Conservation (phyloP, 2,888 invertebrate genomes). For the Vandiemenella viatica region DNA sequence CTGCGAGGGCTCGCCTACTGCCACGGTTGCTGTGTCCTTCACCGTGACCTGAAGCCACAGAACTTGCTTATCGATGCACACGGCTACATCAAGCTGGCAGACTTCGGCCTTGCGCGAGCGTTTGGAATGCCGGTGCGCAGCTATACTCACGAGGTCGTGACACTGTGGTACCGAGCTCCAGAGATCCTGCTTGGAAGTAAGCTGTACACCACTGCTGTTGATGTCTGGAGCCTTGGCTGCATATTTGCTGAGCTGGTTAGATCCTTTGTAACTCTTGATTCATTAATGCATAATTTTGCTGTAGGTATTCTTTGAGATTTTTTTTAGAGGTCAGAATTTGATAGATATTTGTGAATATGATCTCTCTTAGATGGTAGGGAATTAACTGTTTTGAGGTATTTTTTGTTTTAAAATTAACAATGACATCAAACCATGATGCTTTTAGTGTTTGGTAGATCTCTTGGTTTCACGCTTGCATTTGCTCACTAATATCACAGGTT, state of each 20-base stretch:
- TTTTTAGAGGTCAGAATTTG: too few relatives aligned
- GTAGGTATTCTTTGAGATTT: too few relatives aligned
- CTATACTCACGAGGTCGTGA: slow-evolving; percentile 92
- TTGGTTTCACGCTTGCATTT: too few relatives aligned
- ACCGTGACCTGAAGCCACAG: slow-evolving; percentile 90
- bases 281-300: background rate
- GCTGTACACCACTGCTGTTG: slow-evolving; percentile 82
- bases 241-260: slow-evolving; percentile 90
- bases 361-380: too few relatives aligned
- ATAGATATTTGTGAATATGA: too few relatives aligned
- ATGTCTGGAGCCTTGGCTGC: slow-evolving; percentile 92
- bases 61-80: slow-evolving; percentile 77
- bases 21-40: slow-evolving; percentile 76
- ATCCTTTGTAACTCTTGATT: slow-evolving; percentile 5
- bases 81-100: slow-evolving; percentile 86
- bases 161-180: slow-evolving; percentile 94
- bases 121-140: slow-evolving; percentile 84
- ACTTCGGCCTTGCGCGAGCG: slow-evolving; percentile 89
- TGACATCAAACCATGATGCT: too few relatives aligned
- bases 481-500: too few relatives aligned
- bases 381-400: too few relatives aligned
- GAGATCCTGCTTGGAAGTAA: slow-evolving; percentile 85
- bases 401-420: too few relatives aligned
- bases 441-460: too few relatives aligned
- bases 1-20: slow-evolving; percentile 78